These are phyloP conservation scores for Dryobotodes eremita DNA, from an alignment of 2,888 invertebrate species.

Conservation along the genomic window DNA sequence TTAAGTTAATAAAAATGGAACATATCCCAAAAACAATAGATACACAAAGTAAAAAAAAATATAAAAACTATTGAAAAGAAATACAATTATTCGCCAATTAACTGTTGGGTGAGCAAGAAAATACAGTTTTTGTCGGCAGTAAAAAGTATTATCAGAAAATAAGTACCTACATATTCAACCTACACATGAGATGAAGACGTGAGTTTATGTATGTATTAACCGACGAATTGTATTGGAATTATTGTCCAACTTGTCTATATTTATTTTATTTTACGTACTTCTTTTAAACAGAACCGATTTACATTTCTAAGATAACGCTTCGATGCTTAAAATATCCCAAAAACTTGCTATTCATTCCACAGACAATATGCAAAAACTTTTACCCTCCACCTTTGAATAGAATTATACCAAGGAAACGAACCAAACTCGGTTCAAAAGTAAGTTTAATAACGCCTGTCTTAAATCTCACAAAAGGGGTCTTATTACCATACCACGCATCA, in stretches of 20 bases:
- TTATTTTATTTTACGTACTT: background rate
- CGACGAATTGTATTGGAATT: background rate
- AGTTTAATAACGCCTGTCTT: slow-evolving; percentile 38
- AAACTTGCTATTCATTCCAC: background rate
- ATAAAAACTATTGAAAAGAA: background rate
- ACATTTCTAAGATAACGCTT: background rate
- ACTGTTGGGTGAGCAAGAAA: background rate
- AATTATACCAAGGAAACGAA: slow-evolving; percentile 12
- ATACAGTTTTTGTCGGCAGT: no score
- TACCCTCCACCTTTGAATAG: background rate
- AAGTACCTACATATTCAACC: background rate
- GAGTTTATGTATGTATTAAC: background rate
- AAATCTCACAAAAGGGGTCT: slow-evolving; percentile 47
- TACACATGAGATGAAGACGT: background rate
- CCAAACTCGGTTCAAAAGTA: slow-evolving; percentile 7
- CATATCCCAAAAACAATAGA: no score
- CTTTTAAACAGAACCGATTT: background rate
- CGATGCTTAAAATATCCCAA: background rate
- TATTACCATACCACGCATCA: slow-evolving; percentile 63
- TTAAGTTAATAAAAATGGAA: no score
- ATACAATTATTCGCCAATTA: background rate
- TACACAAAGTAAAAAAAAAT: no score
- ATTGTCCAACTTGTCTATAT: background rate
- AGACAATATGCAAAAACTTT: background rate
- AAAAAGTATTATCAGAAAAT: background rate